Base-by-base conservation (phyloP, 2,113 vertebrate genomes). In the Nesogale talazaci region DNA sequence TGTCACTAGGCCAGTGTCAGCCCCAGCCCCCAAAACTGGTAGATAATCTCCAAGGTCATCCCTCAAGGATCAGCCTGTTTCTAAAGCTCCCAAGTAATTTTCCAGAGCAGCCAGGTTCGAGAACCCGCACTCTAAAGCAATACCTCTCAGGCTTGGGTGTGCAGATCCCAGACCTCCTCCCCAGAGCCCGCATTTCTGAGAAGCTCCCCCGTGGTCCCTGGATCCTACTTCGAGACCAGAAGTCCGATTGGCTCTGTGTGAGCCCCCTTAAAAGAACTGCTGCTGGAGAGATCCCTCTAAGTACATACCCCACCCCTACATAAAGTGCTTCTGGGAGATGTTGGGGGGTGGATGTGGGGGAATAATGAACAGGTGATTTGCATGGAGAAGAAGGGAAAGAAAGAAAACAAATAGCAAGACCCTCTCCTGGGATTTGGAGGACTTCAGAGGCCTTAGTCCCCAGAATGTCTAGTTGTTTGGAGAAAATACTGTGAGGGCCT, bases 401-500 rank as follows among this genome's bases (percentile, higher is more conserved):
- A 46, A 72, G 74, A 25, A 3, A 36, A 46, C 31, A n/a, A 9
- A 23, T 22, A 63, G 10, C 14, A 3, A n/a, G n/a, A 69, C 3
- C 29, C 20, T 20, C 38, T 4, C 25, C 25, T 46, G 40, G 40
- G 27, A 17, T 77, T 46, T 25, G 15, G 23, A 75, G 10, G 72
- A 16, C 46, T 70, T 3, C 25, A 67, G 67, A 84, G 78, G 67
- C 23, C 34, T 67, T 72, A 14, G 5, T 46, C 2, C 46, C 19
- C 42, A 84, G 80, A 80, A 31, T 74, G 85, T 77, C 34, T 1
- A 4, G 75, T 83, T 83, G 23, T 38, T 84, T 78, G 7, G 52
- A 46, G 65, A 46, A 92, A 92, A 85, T 57, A 22, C 65, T 94
- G 1, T 61, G 59, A 90, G 38, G 52, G 40, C 77, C 22, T 81